Evolutionary conservation across 2,888 invertebrate genomes (phyloP).

Genomic region (Lypha dubia): DNA sequence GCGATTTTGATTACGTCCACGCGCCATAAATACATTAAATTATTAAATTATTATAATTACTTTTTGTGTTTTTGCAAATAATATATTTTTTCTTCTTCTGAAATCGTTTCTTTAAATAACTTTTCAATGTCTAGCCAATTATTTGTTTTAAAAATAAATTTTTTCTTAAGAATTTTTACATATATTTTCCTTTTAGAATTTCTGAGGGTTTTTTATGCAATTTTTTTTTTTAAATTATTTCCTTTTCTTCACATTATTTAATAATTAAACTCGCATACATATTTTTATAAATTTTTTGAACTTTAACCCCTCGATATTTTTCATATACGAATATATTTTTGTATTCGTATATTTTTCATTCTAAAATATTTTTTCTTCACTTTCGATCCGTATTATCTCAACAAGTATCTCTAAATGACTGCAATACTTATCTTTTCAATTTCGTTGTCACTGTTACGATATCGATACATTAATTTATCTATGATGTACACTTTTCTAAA

Average conservation of each 20-base stretch:
- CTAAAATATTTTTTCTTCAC: constrained; percentile 29
- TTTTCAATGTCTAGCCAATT: constrained; percentile 52
- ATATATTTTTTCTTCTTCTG: constrained; percentile 32
- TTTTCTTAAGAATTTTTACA: constrained; percentile 37
- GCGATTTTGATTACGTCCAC: constrained; percentile 82
- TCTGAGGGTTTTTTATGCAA: constrained; percentile 2
- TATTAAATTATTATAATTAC: constrained; percentile 79
- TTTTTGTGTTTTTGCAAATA: constrained; percentile 53
- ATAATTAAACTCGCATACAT: constrained; percentile 6
- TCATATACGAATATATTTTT: constrained; percentile 15
- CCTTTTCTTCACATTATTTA: constrained; percentile 2
- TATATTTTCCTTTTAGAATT: constrained; percentile 28
- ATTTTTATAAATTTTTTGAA: neutral
- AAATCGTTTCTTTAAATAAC: constrained; percentile 38
- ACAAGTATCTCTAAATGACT: constrained; percentile 72
- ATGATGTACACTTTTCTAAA: constrained; percentile 29
- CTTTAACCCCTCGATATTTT: neutral
- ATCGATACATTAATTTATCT: constrained; percentile 43
- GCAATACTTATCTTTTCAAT: constrained; percentile 72
- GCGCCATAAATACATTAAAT: constrained; percentile 82
- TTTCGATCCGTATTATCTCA: constrained; percentile 67
- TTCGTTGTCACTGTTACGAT: constrained; percentile 47
- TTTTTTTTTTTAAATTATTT: constrained; percentile 2
- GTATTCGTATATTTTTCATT: neutral
- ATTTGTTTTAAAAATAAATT: constrained; percentile 20